Evolutionary conservation across 2,113 vertebrate species (phyloP), one percentile per base, ranked within the genome.

Genomic region (Zootoca vivipara): DNA sequence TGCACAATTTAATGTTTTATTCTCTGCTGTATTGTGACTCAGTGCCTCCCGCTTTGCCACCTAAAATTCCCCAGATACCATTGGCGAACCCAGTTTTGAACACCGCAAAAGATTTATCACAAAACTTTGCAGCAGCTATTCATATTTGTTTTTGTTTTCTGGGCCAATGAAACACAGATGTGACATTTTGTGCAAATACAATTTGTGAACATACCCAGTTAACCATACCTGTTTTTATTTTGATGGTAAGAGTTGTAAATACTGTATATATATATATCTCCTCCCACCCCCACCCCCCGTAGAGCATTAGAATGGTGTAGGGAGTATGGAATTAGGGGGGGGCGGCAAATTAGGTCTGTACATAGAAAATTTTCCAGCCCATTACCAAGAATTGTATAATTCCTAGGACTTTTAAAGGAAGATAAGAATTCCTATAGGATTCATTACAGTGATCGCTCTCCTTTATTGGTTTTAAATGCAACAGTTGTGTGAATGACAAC

Each of bases 381-480:
- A 74, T 91, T 94, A 87, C 8, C 46, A 93, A 12, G 2, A 93
- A 86, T 62, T 10, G 35, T 89, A 94, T 64, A 77, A 79, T 89
- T 92, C 90, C 56, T 73, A 87, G 92, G 58, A 91, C 95, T 93
- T 93, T 75, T 80, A 26, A 33, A 79, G 87, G 90, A 93, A 93
- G 85, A 87, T n/a, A 92, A 93, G 16, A 13, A 90, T 90, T 93
- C 90, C 92, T 85, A 28, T 90, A 89, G 83, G 89, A 93, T 84
- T 92, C 81, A 79, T 85, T 93, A 73, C 58, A 87, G 85, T 83
- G 80, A 85, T 81, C 87, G 92, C 90, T 91, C 70, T 88, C 35
- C 78, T 91, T 93, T 91, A 80, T 82, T 92, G 52, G 46, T 92
- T 94, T 95, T 83, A 94, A 83, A 93, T 28, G 67, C 87, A 93